These are phyloP conservation scores for Cerastoderma edule DNA, from an alignment of 2,888 invertebrate species.

Conservation along the genomic window DNA sequence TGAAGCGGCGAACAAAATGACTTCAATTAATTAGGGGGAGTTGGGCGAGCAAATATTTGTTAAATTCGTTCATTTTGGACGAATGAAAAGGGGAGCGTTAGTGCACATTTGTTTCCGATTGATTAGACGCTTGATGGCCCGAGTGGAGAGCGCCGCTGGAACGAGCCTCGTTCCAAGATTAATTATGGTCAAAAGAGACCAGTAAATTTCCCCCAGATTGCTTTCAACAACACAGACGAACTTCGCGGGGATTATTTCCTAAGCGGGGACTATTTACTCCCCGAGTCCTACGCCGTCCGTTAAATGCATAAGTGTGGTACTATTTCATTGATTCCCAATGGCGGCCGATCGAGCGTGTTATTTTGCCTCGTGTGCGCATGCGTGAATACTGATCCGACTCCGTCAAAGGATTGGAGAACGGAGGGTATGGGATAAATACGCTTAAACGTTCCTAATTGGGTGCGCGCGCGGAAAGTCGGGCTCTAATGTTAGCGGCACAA, in stretches of 20 bases:
- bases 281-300: slow-evolving; percentile 13
- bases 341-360: slow-evolving; percentile 6
- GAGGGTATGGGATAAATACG: no score
- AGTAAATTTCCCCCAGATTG: slow-evolving; percentile 32
- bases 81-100: slow-evolving; percentile 45
- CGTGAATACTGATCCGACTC: no score
- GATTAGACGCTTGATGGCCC: slow-evolving; percentile 54
- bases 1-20: slow-evolving; percentile 43
- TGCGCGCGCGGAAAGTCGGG: no score
- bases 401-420: no score
- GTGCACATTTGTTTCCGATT: slow-evolving; percentile 54
- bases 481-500: no score
- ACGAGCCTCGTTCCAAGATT: slow-evolving; percentile 36
- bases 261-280: slow-evolving; percentile 15
- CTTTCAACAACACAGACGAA: slow-evolving; percentile 27
- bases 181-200: slow-evolving; percentile 55
- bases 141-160: slow-evolving; percentile 36
- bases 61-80: slow-evolving; percentile 53
- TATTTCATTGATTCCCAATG: slow-evolving; percentile 22
- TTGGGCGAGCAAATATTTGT: slow-evolving; percentile 64
- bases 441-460: no score
- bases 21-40: slow-evolving; percentile 63
- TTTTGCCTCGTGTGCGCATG: slow-evolving; percentile 1
- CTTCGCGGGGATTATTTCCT: slow-evolving; percentile 11
- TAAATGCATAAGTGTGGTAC: slow-evolving; percentile 31